Evolutionary conservation across 23 tunicate species (phyloP).

Genomic region (Trididemnum miniatum): DNA sequence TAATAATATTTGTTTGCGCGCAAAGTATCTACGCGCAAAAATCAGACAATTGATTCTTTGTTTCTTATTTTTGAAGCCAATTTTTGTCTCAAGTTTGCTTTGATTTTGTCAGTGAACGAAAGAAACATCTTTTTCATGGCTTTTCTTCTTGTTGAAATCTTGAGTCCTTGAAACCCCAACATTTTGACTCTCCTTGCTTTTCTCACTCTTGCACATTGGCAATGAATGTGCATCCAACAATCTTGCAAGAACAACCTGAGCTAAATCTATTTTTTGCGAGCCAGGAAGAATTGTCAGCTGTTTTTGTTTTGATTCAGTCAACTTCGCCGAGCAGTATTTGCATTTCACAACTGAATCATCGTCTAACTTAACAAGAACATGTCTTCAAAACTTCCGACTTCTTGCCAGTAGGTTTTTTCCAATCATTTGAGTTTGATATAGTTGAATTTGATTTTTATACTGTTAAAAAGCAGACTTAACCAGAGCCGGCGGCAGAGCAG

Average conservation of each 20-base stretch:
- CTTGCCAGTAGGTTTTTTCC: constrained; percentile 29
- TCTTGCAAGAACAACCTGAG: constrained; percentile 36
- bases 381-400: constrained; percentile 28
- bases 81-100: constrained; percentile 19
- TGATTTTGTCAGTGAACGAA: constrained; percentile 27
- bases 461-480: constrained; percentile 12
- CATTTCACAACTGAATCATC: constrained; percentile 30
- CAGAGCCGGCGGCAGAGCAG: too few species aligned
- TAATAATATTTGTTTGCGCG: too few species aligned
- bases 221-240: constrained; percentile 23
- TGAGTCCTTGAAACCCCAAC: constrained; percentile 35
- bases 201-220: constrained; percentile 34
- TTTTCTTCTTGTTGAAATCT: constrained; percentile 29
- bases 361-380: constrained; percentile 32
- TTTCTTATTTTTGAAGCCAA: constrained; percentile 28
- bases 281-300: too few species aligned
- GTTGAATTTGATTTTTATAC: constrained; percentile 11
- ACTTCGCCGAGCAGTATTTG: constrained; percentile 31
- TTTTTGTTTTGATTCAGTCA: constrained; percentile 10
- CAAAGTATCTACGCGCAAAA: too few species aligned
- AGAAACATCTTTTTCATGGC: constrained; percentile 32
- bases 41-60: too few species aligned
- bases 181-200: constrained; percentile 31
- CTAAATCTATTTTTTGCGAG: constrained; percentile 25
- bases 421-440: constrained; percentile 14